Conservation (phyloP, 1,140 invertebrate species). For the Meloidogyne floridensis region DNA sequence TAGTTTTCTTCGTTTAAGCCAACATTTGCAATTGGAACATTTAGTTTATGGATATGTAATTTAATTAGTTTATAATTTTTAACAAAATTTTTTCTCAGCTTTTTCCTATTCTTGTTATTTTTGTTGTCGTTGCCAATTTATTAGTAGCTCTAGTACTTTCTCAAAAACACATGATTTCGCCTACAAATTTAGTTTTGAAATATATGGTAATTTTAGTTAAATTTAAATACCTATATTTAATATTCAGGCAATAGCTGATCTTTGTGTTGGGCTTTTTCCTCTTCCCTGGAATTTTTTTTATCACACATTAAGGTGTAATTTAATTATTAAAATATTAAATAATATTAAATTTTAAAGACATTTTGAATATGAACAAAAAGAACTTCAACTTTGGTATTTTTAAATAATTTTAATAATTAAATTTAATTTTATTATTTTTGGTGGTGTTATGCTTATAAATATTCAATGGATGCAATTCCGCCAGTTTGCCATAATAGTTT, state of each 20-base stretch:
- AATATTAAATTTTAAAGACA: constrained; percentile 39
- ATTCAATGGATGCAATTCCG: constrained; percentile 63
- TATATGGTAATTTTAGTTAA: constrained; percentile 47
- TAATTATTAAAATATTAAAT: neutral
- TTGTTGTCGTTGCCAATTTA: constrained; percentile 61
- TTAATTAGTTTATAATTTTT: too few species aligned
- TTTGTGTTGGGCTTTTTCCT: constrained; percentile 61
- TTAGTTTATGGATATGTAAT: constrained; percentile 51
- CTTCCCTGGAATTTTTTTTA: constrained; percentile 65
- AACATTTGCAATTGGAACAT: constrained; percentile 47
- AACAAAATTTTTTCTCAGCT: constrained; percentile 44
- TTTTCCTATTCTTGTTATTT: constrained; percentile 58
- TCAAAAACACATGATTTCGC: constrained; percentile 62
- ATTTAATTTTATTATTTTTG: constrained; percentile 31
- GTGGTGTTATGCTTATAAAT: constrained; percentile 65
- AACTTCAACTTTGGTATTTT: constrained; percentile 40
- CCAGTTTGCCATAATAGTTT: constrained; percentile 52
- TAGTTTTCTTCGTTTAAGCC: constrained; percentile 40
- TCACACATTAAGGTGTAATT: constrained; percentile 56
- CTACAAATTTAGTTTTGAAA: constrained; percentile 64
- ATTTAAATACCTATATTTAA: neutral
- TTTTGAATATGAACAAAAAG: constrained; percentile 45
- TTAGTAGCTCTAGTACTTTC: constrained; percentile 61
- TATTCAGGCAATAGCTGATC: constrained; percentile 56
- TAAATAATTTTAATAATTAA: neutral